Conservation (phyloP, 2,113 vertebrate genomes). For the Pterophyllum scalare region DNA sequence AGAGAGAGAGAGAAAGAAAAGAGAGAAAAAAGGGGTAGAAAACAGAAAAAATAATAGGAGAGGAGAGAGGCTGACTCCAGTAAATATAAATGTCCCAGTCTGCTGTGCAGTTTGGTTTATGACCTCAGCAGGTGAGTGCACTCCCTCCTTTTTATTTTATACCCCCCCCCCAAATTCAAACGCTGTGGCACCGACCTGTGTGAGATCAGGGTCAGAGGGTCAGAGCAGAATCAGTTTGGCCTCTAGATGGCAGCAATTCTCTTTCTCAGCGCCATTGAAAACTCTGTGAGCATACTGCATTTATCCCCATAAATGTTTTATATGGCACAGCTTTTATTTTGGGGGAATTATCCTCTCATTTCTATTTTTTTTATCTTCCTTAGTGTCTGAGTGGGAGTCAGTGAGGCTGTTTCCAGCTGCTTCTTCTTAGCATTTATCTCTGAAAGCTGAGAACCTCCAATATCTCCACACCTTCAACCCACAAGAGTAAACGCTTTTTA, state of each 20-base stretch:
- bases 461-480: not conserved
- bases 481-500: not conserved
- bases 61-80: too few species aligned
- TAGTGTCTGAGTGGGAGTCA: fast-evolving
- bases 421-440: not conserved
- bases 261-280: not conserved
- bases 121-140: too few species aligned
- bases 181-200: too few species aligned
- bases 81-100: too few species aligned
- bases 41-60: too few species aligned
- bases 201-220: too few species aligned
- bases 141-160: too few species aligned
- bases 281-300: not conserved
- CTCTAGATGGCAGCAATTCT: not conserved
- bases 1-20: too few species aligned
- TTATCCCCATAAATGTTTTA: not conserved
- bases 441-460: not conserved
- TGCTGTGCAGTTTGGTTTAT: too few species aligned
- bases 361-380: not conserved
- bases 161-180: too few species aligned
- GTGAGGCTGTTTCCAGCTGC: not conserved
- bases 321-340: not conserved
- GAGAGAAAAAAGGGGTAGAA: too few species aligned
- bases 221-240: fast-evolving
- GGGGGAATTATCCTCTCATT: not conserved